Percentiles rank a stretch among this genome's conserved stretches.
Conservation (phyloP, 2,888 invertebrate species). For the Ophion slaviceki region DNA sequence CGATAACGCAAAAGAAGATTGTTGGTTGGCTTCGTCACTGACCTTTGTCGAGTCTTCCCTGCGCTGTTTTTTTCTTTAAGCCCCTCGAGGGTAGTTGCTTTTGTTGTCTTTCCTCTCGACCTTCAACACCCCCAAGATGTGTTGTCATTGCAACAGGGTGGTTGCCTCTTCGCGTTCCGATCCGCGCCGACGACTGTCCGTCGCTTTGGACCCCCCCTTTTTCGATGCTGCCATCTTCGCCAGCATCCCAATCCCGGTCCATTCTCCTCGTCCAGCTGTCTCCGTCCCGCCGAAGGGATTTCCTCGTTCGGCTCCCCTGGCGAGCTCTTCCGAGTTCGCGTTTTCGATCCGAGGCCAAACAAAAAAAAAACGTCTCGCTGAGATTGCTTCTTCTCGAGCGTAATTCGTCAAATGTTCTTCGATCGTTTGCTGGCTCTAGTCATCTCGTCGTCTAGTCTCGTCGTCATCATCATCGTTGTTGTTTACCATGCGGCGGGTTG, state of each 20-base stretch:
- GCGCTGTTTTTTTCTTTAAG: neutral
- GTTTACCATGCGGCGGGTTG: constrained; percentile 75
- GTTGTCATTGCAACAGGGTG: no score
- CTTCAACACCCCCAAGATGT: no score
- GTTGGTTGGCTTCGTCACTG: constrained; percentile 57
- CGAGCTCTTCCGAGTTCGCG: no score
- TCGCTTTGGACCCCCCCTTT: no score
- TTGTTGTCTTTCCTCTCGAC: constrained; percentile 48
- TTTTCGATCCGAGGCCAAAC: no score
- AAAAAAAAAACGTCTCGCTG: neutral
- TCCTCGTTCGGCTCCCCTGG: no score
- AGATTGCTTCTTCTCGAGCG: neutral
- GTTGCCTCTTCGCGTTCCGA: no score
- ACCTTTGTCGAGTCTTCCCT: constrained; percentile 51
- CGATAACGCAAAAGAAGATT: constrained; percentile 43
- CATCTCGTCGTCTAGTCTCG: neutral
- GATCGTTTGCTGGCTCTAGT: neutral
- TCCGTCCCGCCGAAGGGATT: no score
- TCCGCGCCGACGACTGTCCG: no score
- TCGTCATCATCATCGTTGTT: neutral
- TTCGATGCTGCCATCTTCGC: no score
- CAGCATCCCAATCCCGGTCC: no score
- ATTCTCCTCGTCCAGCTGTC: no score
- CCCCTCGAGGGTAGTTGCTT: neutral
- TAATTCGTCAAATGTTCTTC: neutral